These are phyloP conservation scores for Tolmerus cingulatus DNA, from an alignment of 2,888 invertebrate genomes.

Conservation along the genomic window DNA sequence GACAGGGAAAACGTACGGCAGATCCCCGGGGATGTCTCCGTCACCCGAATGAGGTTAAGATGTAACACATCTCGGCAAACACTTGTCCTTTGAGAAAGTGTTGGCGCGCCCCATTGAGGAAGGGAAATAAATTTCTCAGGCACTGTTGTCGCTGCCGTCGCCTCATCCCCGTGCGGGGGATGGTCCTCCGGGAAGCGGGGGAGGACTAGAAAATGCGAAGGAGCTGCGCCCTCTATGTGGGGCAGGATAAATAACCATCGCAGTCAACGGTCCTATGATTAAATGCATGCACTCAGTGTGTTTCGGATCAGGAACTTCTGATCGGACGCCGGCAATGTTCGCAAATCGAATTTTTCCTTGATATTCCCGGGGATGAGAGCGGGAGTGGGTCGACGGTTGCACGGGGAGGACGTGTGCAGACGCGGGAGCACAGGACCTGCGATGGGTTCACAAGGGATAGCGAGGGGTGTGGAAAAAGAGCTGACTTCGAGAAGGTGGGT, in stretches of 20 bases:
- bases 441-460: not conserved
- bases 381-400: not conserved
- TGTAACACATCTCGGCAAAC: conserved; percentile 25
- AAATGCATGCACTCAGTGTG: not conserved
- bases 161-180: not conserved
- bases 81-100: conserved; percentile 20
- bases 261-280: conserved; percentile 17
- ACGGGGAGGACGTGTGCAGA: not conserved
- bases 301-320: not conserved
- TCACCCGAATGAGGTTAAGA: conserved; percentile 27
- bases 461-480: not conserved
- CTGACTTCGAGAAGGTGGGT: not conserved
- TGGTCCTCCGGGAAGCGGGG: not conserved
- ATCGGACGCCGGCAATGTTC: not conserved
- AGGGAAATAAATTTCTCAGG: conserved; percentile 3
- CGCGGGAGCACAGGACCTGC: not conserved
- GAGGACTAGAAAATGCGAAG: not conserved
- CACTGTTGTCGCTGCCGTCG: not conserved
- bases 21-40: not conserved
- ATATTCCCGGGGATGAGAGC: not conserved
- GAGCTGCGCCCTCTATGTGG: not conserved
- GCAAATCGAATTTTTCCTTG: conserved; percentile 5
- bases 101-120: not conserved
- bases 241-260: not conserved
- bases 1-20: not conserved